Evolutionary conservation across 2,797 vertebrate species (phyloP).

Genomic region (Otolemur crassicaudatus): DNA sequence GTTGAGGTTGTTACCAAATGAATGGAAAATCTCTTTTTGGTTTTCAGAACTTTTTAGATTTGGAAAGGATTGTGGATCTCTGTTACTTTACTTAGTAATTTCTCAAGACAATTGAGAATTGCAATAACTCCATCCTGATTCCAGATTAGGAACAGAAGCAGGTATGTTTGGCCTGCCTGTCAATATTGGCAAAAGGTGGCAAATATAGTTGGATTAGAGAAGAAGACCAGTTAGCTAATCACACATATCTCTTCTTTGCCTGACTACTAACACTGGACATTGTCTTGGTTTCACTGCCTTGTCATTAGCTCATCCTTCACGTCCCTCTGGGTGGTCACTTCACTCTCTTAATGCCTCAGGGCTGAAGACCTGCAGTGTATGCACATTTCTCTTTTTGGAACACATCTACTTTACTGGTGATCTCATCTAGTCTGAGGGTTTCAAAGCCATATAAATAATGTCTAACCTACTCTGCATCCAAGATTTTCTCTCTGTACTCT

Average conservation of each 20-base stretch:
- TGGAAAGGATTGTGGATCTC: neutral
- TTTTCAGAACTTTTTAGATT: neutral
- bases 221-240: neutral
- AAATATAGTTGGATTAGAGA: neutral
- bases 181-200: neutral
- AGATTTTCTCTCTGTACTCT: neutral
- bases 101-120: neutral
- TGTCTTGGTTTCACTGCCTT: neutral
- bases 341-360: neutral
- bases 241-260: neutral
- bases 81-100: neutral
- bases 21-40: neutral
- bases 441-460: neutral
- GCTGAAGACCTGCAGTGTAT: neutral
- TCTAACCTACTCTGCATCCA: neutral
- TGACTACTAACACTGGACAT: neutral
- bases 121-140: neutral
- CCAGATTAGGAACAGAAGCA: neutral
- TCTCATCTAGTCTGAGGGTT: neutral
- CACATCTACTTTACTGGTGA: neutral
- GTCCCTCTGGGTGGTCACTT: neutral
- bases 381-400: neutral
- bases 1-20: neutral
- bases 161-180: neutral
- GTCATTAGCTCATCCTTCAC: neutral